Conservation (phyloP, 2,888 invertebrate genomes). For the Eupithecia abbreviata region DNA sequence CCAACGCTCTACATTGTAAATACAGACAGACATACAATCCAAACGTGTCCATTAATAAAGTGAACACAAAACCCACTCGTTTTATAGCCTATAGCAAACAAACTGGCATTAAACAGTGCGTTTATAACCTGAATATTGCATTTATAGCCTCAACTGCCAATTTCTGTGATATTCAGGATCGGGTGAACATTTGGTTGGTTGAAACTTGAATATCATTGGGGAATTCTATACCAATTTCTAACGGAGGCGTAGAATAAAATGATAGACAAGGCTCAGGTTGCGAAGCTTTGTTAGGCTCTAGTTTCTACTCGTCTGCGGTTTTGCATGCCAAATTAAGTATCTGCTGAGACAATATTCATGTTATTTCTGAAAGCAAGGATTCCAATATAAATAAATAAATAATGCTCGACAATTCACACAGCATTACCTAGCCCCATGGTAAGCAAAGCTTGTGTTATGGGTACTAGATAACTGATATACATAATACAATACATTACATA, state of each 20-base stretch:
- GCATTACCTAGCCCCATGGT: too few species aligned
- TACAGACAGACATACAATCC: constrained; percentile 2
- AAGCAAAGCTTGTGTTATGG: too few species aligned
- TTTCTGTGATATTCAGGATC: neutral
- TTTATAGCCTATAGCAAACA: constrained; percentile 19
- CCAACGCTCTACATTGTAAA: neutral
- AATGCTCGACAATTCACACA: too few species aligned
- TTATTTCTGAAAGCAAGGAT: neutral
- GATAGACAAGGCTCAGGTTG: neutral
- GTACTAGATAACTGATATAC: too few species aligned
- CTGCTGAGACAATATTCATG: neutral
- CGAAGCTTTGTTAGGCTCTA: neutral
- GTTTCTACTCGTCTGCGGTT: neutral
- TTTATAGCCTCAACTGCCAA: neutral
- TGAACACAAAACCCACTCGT: neutral
- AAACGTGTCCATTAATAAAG: constrained; percentile 1
- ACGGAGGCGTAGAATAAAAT: neutral
- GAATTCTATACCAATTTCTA: neutral
- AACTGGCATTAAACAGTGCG: neutral
- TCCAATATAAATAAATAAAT: too few species aligned
- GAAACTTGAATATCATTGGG: neutral
- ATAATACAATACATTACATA: too few species aligned
- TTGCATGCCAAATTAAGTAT: neutral
- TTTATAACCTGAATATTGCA: constrained; percentile 4
- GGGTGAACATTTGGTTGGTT: neutral